Conservation (phyloP, 2,113 vertebrate genomes). For the Crypturellus undulatus region DNA sequence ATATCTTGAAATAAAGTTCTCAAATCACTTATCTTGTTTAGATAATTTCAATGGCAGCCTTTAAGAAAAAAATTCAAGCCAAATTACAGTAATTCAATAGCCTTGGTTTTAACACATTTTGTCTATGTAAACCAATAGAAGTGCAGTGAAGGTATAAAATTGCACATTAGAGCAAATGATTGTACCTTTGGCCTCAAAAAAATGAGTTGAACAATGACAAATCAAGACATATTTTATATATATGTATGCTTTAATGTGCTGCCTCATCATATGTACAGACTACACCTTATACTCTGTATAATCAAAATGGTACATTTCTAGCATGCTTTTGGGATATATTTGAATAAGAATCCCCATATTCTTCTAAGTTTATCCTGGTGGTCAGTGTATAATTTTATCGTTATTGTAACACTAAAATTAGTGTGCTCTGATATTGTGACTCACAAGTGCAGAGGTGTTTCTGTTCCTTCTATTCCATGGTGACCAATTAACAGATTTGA, state of each 20-base stretch:
- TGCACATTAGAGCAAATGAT: neutral
- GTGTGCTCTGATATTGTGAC: neutral
- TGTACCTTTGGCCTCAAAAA: neutral
- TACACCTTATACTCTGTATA: neutral
- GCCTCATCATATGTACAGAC: neutral
- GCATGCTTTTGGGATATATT: neutral
- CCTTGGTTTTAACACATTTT: neutral
- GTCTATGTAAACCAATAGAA: neutral
- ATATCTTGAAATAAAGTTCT: neutral
- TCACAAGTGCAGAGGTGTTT: neutral
- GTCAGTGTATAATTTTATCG: constrained; percentile 9
- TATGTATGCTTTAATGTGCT: neutral
- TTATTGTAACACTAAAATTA: neutral
- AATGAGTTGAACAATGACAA: neutral
- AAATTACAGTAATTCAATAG: neutral
- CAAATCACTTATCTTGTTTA: neutral
- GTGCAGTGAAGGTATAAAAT: neutral
- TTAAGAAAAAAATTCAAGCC: neutral
- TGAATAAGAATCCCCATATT: neutral
- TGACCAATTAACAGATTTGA: constrained; percentile 37
- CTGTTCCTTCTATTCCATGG: neutral
- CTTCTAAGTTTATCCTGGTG: neutral
- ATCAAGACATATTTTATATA: neutral
- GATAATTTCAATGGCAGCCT: neutral
- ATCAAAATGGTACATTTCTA: neutral